Base-by-base conservation (phyloP, 1,140 invertebrate species). In the Bombus confusus region DNA sequence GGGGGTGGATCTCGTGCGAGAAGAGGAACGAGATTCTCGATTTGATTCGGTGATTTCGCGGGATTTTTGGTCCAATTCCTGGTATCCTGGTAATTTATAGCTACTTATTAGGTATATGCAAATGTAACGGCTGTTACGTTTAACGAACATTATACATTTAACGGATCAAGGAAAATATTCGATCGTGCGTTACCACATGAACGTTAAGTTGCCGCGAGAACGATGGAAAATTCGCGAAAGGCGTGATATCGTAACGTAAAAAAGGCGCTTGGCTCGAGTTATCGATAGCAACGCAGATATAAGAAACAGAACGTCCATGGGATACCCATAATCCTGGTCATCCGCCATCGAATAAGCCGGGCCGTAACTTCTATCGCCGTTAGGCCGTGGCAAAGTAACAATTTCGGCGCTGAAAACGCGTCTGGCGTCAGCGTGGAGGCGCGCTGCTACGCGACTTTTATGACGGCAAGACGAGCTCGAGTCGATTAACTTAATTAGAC, bases 401-500 rank as follows among this genome's bases (percentile, higher is more conserved):
- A 77, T 77, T 83, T 77, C 43, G 62, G 18, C 18, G 43, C 3
- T 41, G 81, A 76, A 28, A 83, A 83, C 81, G 73, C n/a, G 43
- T 57, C 43, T 66, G 41, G 47, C 64, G 81, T 34, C 47, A 64
- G 62, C 74, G 52, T 74, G 59, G 88, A 34, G 76, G 82, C 64
- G 68, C 47, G 66, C 68, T 77, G 66, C 68, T 77, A 57, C 74
- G 52, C 47, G 34, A 88, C 85, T 87, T 92, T 93, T 92, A 92
- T 88, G 87, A 83, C 82, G 80, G 73, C 91, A 91, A 93, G 92
- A 93, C 91, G 92, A 89, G 91, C 91, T 84, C 88, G 82, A 89
- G 92, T 93, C 93, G 91, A 94, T 94, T 94, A 94, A 93, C 92
- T 94, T 94, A 93, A 94, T 94, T 93, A 94, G 90, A 92, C 93